Percentiles rank a stretch among this genome's conserved stretches.
Conservation (phyloP, 1,140 invertebrate genomes). For the Zeugodacus cucurbitae region DNA sequence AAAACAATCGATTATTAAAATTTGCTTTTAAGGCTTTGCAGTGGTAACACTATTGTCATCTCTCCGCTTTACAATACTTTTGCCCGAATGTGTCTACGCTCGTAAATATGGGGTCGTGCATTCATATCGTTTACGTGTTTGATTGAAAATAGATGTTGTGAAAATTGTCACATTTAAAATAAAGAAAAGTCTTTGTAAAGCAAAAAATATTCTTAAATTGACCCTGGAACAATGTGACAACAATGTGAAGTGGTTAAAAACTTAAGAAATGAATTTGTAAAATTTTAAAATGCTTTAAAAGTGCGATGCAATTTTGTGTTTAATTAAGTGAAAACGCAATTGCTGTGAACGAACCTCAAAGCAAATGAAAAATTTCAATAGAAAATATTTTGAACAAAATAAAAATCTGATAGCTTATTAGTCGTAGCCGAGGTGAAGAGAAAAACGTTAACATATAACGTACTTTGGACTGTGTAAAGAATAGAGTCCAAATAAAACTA, state of each 20-base stretch:
- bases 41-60: not conserved
- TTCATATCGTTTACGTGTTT: slow-evolving; percentile 33
- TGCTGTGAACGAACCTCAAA: not conserved
- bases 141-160: not conserved
- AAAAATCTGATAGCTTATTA: slow-evolving; percentile 8
- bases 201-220: not conserved
- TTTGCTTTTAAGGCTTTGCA: not conserved
- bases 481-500: slow-evolving; percentile 34
- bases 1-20: not conserved
- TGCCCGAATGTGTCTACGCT: not conserved
- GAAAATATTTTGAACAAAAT: not conserved
- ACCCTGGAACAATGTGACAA: not conserved
- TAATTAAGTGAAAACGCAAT: slow-evolving; percentile 4
- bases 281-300: not conserved
- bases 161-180: not conserved
- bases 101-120: not conserved
- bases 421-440: not conserved
- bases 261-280: not conserved
- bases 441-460: not conserved
- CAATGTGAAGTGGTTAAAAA: not conserved
- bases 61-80: not conserved
- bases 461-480: slow-evolving; percentile 42
- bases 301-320: not conserved
- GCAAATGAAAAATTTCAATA: not conserved
- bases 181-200: not conserved